Conservation (phyloP, 1,140 invertebrate genomes). For the Hermatobates lingyangjiaoensis region DNA sequence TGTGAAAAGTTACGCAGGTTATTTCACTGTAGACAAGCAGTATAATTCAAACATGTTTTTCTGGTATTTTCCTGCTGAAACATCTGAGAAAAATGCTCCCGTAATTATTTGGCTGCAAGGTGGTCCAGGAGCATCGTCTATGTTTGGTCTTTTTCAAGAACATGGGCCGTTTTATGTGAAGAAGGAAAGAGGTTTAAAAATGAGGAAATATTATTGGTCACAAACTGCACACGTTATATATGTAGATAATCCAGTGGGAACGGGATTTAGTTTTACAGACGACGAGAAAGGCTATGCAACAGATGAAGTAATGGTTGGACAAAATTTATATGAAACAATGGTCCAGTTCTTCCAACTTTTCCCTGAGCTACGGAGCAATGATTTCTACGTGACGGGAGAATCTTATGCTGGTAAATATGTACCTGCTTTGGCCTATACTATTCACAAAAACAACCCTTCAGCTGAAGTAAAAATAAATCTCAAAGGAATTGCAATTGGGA, state of each 20-base stretch:
- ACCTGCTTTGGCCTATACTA: constrained; percentile 52
- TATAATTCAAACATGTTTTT: constrained; percentile 53
- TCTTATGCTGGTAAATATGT: constrained; percentile 61
- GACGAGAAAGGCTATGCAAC: constrained; percentile 37
- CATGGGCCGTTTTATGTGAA: constrained; percentile 25
- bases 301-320: constrained; percentile 44
- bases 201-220: constrained; percentile 53
- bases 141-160: constrained; percentile 64
- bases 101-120: constrained; percentile 74
- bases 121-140: constrained; percentile 55
- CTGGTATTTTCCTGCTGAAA: constrained; percentile 51
- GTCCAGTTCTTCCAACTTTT: constrained; percentile 52
- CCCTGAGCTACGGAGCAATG: constrained; percentile 14
- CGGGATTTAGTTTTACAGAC: constrained; percentile 39
- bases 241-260: constrained; percentile 54
- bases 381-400: constrained; percentile 64
- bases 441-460: constrained; percentile 44
- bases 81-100: constrained; percentile 16
- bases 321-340: constrained; percentile 41
- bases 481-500: constrained; percentile 57
- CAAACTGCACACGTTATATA: constrained; percentile 54
- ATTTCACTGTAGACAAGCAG: constrained; percentile 44
- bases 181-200: constrained; percentile 31
- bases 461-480: constrained; percentile 40
- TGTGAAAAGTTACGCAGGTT: constrained; percentile 34